Conservation (phyloP, 2,888 invertebrate species). For the Cosmia pyralina region DNA sequence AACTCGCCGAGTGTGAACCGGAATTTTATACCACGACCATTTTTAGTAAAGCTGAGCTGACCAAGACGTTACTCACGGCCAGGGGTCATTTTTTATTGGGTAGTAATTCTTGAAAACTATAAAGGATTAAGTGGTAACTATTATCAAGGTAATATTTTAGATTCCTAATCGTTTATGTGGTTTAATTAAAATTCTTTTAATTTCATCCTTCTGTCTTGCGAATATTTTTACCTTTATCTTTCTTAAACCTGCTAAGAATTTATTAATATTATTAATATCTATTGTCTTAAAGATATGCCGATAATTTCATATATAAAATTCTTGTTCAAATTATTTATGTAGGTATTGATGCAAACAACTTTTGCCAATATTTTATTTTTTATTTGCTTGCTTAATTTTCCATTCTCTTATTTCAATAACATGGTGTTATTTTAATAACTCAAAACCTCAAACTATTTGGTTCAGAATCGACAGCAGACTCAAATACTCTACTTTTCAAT, state of each 20-base stretch:
- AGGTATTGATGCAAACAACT: neutral
- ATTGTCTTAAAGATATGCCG: neutral
- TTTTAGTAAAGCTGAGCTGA: constrained; percentile 28
- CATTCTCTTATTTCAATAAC: too few species aligned
- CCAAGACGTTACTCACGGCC: neutral
- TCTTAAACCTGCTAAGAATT: constrained; percentile 1
- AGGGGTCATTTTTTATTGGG: constrained; percentile 34
- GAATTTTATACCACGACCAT: constrained; percentile 40
- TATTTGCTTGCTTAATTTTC: constrained; percentile 1
- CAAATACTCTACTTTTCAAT: neutral
- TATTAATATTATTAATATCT: neutral
- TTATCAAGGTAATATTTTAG: constrained; percentile 57
- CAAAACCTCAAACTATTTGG: constrained; percentile 3
- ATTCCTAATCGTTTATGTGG: constrained; percentile 32
- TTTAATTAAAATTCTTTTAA: constrained; percentile 55
- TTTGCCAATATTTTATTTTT: neutral
- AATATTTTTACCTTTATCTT: constrained; percentile 4
- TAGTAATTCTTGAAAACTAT: constrained; percentile 56
- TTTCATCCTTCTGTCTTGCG: constrained; percentile 31
- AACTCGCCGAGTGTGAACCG: constrained; percentile 53
- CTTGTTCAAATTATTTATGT: neutral
- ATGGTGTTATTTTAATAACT: neutral
- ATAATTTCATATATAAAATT: constrained; percentile 12
- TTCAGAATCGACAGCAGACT: neutral
- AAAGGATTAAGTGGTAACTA: constrained; percentile 59